phyloP scores from a whole-genome alignment of 2,113 vertebrate species.

The Brachypteracias leptosomus region DNA sequence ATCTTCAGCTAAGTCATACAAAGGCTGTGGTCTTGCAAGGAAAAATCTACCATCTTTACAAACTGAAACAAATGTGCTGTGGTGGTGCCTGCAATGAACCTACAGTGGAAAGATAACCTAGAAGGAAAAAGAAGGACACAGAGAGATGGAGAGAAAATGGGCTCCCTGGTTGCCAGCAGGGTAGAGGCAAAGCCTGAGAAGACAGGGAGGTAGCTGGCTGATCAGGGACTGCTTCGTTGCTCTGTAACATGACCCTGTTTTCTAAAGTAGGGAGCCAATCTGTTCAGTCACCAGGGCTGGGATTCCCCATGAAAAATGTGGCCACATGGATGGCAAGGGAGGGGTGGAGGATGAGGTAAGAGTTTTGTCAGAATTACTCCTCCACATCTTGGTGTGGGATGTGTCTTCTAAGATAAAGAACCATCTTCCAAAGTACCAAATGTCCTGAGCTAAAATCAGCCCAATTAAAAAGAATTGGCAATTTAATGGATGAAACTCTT shows the following conservation, averaged over 20 bases:
- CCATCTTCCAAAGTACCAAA: not conserved
- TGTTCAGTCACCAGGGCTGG: conserved; percentile 21
- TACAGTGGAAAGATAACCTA: not conserved
- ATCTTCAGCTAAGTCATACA: not conserved
- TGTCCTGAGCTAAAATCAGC: conserved; percentile 22
- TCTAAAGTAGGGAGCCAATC: not conserved
- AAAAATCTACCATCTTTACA: not conserved
- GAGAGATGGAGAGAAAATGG: not conserved
- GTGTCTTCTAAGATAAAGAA: conserved; percentile 17
- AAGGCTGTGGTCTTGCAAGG: not conserved
- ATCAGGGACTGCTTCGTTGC: not conserved
- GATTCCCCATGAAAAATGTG: conserved; percentile 17
- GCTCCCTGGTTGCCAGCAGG: not conserved
- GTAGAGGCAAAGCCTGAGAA: not conserved
- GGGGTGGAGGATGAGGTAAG: conserved; percentile 50
- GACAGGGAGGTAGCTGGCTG: not conserved
- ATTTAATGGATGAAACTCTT: conserved; percentile 10
- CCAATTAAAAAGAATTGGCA: not conserved
- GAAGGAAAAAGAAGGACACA: not conserved
- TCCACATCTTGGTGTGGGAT: conserved; percentile 30
- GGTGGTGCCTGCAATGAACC: not conserved
- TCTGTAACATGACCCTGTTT: not conserved
- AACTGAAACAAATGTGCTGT: not conserved
- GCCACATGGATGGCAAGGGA: conserved; percentile 30
- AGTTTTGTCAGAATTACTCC: conserved; percentile 40